Evolutionary conservation across 2,797 vertebrate genomes (phyloP).

Genomic region (Odontamblyopus lacepedii): DNA sequence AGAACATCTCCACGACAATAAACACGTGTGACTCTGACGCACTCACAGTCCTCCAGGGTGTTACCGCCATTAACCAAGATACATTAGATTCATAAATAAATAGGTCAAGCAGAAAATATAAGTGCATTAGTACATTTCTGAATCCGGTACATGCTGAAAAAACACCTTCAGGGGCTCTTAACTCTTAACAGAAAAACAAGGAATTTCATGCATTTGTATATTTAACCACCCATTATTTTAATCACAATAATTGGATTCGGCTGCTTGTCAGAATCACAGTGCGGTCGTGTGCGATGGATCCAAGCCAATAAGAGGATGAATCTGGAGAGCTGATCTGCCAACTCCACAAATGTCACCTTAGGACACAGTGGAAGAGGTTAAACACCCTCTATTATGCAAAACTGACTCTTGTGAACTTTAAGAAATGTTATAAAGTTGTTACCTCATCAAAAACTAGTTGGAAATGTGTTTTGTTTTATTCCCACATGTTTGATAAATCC

Average conservation of each 20-base stretch:
- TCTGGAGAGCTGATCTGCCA: constrained; percentile 50
- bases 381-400: neutral
- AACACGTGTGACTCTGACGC: constrained; percentile 7
- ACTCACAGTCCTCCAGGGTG: constrained; percentile 2
- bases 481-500: no score
- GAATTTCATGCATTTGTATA: constrained; percentile 21
- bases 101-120: constrained; percentile 13
- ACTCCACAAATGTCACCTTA: constrained; percentile 40
- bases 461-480: no score
- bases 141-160: constrained; percentile 1
- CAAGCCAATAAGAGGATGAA: constrained; percentile 30
- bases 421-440: no score
- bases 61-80: constrained; percentile 9
- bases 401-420: no score
- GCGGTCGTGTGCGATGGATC: constrained; percentile 50
- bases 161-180: constrained; percentile 29
- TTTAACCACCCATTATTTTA: constrained; percentile 24
- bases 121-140: neutral
- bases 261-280: constrained; percentile 33
- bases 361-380: neutral
- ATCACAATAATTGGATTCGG: constrained; percentile 32
- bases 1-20: neutral
- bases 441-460: no score
- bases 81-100: constrained; percentile 28
- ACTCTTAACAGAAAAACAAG: constrained; percentile 20